Percentiles rank a stretch among this genome's conserved stretches.
Conservation (phyloP, 2,888 invertebrate species). For the Nomada fabriciana region DNA sequence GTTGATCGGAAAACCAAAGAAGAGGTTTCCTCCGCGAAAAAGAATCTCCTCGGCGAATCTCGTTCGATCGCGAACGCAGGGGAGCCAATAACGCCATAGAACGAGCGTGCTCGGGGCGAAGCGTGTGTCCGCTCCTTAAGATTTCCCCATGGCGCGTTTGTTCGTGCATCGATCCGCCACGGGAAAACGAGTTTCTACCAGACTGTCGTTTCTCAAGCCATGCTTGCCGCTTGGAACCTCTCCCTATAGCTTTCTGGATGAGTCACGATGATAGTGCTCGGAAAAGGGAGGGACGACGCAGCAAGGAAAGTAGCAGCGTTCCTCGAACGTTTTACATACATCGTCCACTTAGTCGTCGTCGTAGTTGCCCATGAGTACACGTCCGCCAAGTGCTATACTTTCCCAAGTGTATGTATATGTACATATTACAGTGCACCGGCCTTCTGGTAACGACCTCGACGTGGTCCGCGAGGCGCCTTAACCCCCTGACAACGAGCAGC, state of each 20-base stretch:
- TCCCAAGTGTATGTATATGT: background rate
- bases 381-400: conserved; percentile 27
- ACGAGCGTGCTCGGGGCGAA: conserved; percentile 14
- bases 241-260: conserved; percentile 62
- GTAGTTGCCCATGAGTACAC: background rate
- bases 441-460: background rate
- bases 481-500: no score
- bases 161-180: conserved; percentile 57
- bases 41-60: conserved; percentile 4
- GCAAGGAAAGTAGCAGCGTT: conserved; percentile 38
- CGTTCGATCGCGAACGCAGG: conserved; percentile 21
- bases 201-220: conserved; percentile 45
- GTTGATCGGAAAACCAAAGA: background rate
- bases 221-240: conserved; percentile 23
- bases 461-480: conserved; percentile 25
- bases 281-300: conserved; percentile 63
- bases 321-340: background rate
- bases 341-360: conserved; percentile 7
- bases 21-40: conserved; percentile 15
- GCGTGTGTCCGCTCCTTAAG: conserved; percentile 21
- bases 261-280: conserved; percentile 71
- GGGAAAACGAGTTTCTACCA: conserved; percentile 62
- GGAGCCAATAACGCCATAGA: conserved; percentile 12
- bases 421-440: conserved; percentile 8
- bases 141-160: conserved; percentile 51